These are phyloP conservation scores for Heterotilapia buettikoferi DNA, from an alignment of 2,113 vertebrate species.

Conservation along the genomic window DNA sequence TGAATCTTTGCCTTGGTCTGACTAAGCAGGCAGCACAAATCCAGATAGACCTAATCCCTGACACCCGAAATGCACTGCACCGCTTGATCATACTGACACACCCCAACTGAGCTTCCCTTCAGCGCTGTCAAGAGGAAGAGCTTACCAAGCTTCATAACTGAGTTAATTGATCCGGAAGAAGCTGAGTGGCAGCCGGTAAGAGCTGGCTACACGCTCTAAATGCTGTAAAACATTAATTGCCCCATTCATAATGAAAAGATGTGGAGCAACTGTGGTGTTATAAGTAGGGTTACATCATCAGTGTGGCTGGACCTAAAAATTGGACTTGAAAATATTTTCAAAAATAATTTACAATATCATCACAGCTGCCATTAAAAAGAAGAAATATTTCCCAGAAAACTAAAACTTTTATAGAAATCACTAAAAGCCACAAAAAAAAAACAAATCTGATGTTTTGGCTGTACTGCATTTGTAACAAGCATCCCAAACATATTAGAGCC, in stretches of 20 bases:
- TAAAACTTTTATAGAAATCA: not conserved
- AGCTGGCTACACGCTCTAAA: not conserved
- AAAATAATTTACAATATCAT: not conserved
- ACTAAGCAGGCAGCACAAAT: not conserved
- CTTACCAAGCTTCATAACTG: not conserved
- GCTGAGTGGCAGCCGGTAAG: not conserved
- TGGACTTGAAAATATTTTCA: not conserved
- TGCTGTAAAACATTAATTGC: not conserved
- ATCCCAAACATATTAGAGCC: not conserved
- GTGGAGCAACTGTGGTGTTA: not conserved
- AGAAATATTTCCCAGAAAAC: not conserved
- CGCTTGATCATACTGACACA: slow-evolving; percentile 8
- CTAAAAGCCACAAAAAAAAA: not conserved
- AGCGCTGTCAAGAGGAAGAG: not conserved
- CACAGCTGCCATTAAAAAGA: not conserved
- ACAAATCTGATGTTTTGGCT: not conserved
- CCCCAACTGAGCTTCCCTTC: not conserved
- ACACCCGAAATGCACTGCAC: not conserved
- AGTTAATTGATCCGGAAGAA: slow-evolving; percentile 20
- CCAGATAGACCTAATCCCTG: slow-evolving; percentile 5
- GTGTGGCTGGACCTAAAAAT: not conserved
- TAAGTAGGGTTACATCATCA: not conserved
- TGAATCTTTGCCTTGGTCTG: not conserved
- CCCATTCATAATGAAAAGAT: not conserved
- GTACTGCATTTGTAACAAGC: not conserved